Evolutionary conservation across 2,797 vertebrate species (phyloP).

Genomic region (Aphelocoma californica): DNA sequence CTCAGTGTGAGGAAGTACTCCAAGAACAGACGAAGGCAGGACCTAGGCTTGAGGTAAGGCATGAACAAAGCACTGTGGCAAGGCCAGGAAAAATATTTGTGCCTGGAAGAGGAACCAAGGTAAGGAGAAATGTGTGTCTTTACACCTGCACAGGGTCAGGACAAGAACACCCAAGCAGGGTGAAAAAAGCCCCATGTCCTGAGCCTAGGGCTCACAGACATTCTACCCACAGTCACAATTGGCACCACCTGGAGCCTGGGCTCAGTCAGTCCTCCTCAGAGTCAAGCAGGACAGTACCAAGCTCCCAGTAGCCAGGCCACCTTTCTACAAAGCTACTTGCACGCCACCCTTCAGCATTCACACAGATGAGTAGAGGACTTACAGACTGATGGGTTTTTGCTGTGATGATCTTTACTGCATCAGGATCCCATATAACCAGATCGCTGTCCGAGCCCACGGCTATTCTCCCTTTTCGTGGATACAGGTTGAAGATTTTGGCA

Average conservation of each 20-base stretch:
- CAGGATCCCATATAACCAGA: slow-evolving; percentile 96
- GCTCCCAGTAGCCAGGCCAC: not conserved
- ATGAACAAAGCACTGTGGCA: not conserved
- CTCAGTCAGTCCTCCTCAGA: not conserved
- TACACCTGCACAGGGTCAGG: not conserved
- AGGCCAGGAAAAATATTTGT: not conserved
- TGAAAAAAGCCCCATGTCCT: not conserved
- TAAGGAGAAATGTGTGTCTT: not conserved
- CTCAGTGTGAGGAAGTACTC: not conserved
- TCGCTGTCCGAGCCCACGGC: slow-evolving; percentile 94
- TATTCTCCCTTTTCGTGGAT: slow-evolving; percentile 94
- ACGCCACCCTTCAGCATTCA: rapidly evolving
- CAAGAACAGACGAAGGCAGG: not conserved
- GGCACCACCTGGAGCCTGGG: not conserved
- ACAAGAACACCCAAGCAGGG: not conserved
- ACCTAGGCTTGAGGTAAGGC: not conserved
- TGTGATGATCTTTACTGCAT: slow-evolving; percentile 88
- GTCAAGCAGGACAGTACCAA: not conserved
- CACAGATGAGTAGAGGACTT: slow-evolving; percentile 4
- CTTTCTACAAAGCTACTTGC: not conserved
- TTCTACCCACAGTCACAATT: not conserved
- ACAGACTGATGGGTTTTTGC: slow-evolving; percentile 97
- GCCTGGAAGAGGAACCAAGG: not conserved
- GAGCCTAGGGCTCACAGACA: not conserved
- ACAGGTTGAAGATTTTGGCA: slow-evolving; percentile 97